phyloP scores from a whole-genome alignment of 2,797 vertebrate genomes.

The Aselliscus stoliczkanus region DNA sequence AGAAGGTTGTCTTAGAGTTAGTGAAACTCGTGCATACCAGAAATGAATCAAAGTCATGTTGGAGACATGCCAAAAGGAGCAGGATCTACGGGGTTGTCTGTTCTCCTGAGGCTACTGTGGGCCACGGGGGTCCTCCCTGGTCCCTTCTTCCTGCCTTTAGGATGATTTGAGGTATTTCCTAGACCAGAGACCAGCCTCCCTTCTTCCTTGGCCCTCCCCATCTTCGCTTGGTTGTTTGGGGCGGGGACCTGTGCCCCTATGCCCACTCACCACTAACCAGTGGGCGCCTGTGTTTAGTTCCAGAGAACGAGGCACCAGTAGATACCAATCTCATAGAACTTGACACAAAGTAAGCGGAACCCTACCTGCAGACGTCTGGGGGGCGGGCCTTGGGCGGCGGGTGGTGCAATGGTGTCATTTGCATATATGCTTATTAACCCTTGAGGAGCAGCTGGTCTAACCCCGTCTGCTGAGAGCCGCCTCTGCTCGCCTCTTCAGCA shows the following conservation, averaged over 20 bases:
- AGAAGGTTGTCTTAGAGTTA: not conserved
- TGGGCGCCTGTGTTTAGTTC: conserved; percentile 81
- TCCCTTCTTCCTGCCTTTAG: not conserved
- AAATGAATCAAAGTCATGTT: not conserved
- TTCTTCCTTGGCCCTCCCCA: not conserved
- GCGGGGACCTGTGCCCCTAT: not conserved
- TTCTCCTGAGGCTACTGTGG: not conserved
- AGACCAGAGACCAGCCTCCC: not conserved
- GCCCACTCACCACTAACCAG: conserved; percentile 21
- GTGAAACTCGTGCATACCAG: not conserved
- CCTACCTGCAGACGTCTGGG: not conserved
- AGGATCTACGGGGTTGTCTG: not conserved
- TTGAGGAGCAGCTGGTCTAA: conserved; percentile 40
- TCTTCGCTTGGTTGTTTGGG: not conserved
- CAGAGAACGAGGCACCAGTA: conserved; percentile 90
- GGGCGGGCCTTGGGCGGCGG: not conserved
- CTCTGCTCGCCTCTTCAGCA: conserved; percentile 68
- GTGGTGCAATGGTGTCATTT: not conserved
- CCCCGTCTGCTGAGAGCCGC: conserved; percentile 30
- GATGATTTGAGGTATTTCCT: not conserved
- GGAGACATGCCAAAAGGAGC: not conserved
- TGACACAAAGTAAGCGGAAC: conserved; percentile 92
- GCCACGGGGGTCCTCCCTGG: not conserved
- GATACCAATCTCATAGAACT: conserved; percentile 97
- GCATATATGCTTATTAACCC: conserved; percentile 58